Evolutionary conservation across 1,140 invertebrate species (phyloP).

Genomic region (Cepaea nemoralis): DNA sequence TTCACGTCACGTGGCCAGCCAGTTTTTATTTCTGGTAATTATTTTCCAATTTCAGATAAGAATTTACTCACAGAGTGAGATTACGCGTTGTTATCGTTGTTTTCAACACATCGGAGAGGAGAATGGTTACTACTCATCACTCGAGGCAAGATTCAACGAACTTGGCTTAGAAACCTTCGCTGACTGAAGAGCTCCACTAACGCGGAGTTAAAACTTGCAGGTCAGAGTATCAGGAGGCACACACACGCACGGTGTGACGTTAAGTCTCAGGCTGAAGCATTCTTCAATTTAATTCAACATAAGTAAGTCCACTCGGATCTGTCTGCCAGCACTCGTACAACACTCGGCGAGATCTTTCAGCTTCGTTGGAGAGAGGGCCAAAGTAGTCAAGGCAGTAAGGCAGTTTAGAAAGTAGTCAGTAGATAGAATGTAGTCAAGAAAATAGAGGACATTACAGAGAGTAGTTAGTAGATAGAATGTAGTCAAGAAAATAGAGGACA

Average conservation of each 20-base stretch:
- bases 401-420: too few relatives aligned
- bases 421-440: too few relatives aligned
- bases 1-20: background rate
- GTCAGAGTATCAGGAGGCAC: background rate
- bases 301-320: too few relatives aligned
- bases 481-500: too few relatives aligned
- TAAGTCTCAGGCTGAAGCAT: background rate
- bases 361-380: too few relatives aligned
- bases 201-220: background rate
- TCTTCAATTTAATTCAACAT: background rate
- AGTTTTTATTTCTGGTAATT: background rate
- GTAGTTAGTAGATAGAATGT: too few relatives aligned
- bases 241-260: background rate
- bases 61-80: background rate
- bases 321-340: too few relatives aligned
- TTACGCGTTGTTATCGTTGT: background rate
- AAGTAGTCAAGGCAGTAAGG: too few relatives aligned
- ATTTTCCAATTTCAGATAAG: constrained; percentile 5
- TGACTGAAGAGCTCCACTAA: background rate
- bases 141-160: background rate
- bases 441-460: too few relatives aligned
- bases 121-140: background rate
- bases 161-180: background rate
- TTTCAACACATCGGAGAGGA: background rate
- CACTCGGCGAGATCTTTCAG: too few relatives aligned